A percentile compares a stretch with the other conserved stretches of the same genome.
Conservation (phyloP, 2,888 invertebrate genomes). For the Gymnoscelis rufifasciata region DNA sequence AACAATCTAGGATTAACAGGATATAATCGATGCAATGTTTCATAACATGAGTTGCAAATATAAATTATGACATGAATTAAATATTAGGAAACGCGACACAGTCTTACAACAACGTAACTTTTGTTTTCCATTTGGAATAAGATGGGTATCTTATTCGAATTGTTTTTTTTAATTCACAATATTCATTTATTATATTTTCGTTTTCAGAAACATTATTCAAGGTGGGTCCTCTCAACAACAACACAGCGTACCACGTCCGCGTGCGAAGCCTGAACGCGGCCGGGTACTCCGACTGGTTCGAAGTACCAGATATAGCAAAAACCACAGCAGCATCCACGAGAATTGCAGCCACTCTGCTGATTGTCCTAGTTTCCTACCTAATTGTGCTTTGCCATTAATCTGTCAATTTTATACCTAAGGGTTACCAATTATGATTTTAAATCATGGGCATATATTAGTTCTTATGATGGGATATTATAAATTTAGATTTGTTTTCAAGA, state of each 20-base stretch:
- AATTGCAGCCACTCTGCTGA: constrained; percentile 26
- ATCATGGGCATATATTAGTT: too few relatives aligned
- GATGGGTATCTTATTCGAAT: too few relatives aligned
- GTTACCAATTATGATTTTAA: background rate
- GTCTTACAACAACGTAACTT: too few relatives aligned
- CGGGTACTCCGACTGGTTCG: constrained; percentile 61
- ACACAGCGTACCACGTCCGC: constrained; percentile 54
- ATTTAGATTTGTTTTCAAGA: too few relatives aligned
- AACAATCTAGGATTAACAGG: too few relatives aligned
- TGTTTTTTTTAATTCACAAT: background rate
- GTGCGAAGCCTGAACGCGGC: constrained; percentile 61
- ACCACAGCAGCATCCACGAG: constrained; percentile 39
- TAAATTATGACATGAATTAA: too few relatives aligned
- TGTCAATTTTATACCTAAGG: background rate
- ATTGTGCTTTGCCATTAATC: constrained; percentile 28
- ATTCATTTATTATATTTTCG: background rate
- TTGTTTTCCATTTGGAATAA: too few relatives aligned
- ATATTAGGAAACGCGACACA: too few relatives aligned
- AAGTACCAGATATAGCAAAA: constrained; percentile 33
- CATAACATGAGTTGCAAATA: too few relatives aligned
- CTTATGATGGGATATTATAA: too few relatives aligned
- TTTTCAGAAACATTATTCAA: constrained; percentile 51
- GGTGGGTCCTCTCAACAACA: constrained; percentile 51
- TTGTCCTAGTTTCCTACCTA: constrained; percentile 35
- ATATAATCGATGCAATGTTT: too few relatives aligned